Conservation (phyloP, 37 sponge, comb jelly and placozoan species). For the Haliclona indistincta region DNA sequence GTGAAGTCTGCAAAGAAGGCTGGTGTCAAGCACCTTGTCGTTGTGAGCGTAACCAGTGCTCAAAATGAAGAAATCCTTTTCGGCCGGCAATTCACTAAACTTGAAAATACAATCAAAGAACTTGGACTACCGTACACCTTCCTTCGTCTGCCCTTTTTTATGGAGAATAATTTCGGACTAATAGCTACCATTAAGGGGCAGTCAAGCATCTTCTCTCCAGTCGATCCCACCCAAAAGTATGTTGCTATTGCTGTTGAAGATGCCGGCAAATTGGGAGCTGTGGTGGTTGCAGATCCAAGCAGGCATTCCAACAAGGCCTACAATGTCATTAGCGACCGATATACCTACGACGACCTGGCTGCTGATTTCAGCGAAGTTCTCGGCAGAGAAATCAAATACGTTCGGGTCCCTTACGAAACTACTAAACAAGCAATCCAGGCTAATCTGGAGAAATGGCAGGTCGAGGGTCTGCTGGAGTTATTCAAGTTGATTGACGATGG, state of each 20-base stretch:
- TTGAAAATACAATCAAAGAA: conserved; percentile 17
- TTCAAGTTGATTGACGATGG: conserved; percentile 39
- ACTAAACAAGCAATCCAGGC: conserved; percentile 40
- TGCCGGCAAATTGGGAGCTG: conserved; percentile 47
- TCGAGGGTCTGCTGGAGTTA: conserved; percentile 32
- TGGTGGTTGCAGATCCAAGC: conserved; percentile 12
- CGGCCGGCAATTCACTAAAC: conserved; percentile 19
- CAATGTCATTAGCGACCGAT: conserved; percentile 49
- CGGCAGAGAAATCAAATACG: conserved; percentile 45
- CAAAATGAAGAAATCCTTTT: conserved; percentile 15
- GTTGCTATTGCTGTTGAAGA: conserved; percentile 33
- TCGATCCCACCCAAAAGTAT: conserved; percentile 10
- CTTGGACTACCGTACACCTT: conserved; percentile 40
- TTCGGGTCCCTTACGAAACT: conserved; percentile 36
- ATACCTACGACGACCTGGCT: conserved; percentile 35
- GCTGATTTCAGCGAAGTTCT: conserved; percentile 29
- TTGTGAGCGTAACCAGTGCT: conserved; percentile 22
- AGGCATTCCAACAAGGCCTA: conserved; percentile 40
- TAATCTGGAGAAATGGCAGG: conserved; percentile 31
- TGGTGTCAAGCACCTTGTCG: conserved; percentile 37
- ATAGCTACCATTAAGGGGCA: background rate
- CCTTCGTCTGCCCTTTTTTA: conserved; percentile 42
- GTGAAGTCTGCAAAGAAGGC: conserved; percentile 46
- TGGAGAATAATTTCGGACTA: conserved; percentile 21
- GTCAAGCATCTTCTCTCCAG: conserved; percentile 11